Base-by-base conservation (phyloP, 2,888 invertebrate genomes). In the Habroteleia sp. region DNA sequence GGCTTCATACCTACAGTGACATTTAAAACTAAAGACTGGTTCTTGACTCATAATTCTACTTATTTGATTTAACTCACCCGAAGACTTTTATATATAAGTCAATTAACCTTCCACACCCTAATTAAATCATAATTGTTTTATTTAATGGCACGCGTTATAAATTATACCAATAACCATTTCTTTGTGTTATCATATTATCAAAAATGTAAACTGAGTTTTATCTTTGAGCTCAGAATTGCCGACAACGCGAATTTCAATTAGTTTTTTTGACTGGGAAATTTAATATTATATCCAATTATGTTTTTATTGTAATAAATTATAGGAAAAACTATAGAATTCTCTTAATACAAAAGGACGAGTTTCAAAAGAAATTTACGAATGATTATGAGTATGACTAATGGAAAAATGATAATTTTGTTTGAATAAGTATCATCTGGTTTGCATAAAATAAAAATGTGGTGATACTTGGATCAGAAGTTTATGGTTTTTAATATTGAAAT, bases 51-150 rank as follows among this genome's bases (percentile, higher is more conserved):
- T 73, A 65, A 65, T 65, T 65, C 65, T 73, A 58, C 58, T 73
- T 65, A 73, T 65, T 56, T 58, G 56, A 73, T 65, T 73, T 65
- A 65, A 58, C 58, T 50, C 66, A 39, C 20, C 29, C 48, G 41
- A 65, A 73, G 54, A 60, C 62, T 71, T 63, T 71, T 58, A 52
- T 44, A 42, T 20, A 50, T 73, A 73, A 73, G 58, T 73, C 50
- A 65, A 65, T 73, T 73, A 73, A 58, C 56, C 48, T 56, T 72
- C 63, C 35, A 29, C 11, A 41, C 33, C 10, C 35, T 63, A 72
- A 63, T 72, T 72, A 63, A 72, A 72, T 62, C 42, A 62, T 71
- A 60, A 71, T 71, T 54, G 54, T 54, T 69, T 39, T 11, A 44
- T 37, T 37, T 14, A 31, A 52, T 60, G 25, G n/a, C n/a, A 50